These are phyloP conservation scores for Galemys pyrenaicus DNA, from an alignment of 2,113 vertebrate genomes.

Conservation along the genomic window DNA sequence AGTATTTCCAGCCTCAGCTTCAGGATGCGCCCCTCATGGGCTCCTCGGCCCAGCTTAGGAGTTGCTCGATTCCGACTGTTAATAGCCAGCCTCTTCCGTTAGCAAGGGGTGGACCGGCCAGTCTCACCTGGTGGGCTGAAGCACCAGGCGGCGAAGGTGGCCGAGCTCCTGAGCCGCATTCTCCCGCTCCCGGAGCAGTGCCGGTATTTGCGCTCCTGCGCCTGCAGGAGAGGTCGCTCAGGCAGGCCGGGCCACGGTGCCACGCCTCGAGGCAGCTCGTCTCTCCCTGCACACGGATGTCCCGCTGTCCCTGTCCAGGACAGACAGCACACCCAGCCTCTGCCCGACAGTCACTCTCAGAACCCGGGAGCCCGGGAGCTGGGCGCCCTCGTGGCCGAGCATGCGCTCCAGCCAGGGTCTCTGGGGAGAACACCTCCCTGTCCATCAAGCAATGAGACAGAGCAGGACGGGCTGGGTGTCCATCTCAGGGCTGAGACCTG, in stretches of 20 bases:
- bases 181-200: no score
- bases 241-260: rapidly evolving
- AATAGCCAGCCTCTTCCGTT: background rate
- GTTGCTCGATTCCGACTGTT: background rate
- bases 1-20: background rate
- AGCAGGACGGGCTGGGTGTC: no score
- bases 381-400: no score
- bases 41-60: background rate
- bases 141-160: rapidly evolving
- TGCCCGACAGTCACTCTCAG: background rate
- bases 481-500: no score
- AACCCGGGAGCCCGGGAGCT: no score
- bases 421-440: no score
- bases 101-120: background rate
- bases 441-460: no score
- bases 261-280: rapidly evolving
- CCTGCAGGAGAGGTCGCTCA: background rate
- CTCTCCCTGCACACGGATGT: background rate
- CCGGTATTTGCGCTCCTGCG: rapidly evolving
- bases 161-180: no score
- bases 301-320: background rate
- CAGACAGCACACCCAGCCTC: no score
- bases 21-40: rapidly evolving
- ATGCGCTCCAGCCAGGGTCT: no score
- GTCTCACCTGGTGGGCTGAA: no score